Evolutionary conservation across 2,113 vertebrate genomes (phyloP).

Genomic region (Lagopus muta): DNA sequence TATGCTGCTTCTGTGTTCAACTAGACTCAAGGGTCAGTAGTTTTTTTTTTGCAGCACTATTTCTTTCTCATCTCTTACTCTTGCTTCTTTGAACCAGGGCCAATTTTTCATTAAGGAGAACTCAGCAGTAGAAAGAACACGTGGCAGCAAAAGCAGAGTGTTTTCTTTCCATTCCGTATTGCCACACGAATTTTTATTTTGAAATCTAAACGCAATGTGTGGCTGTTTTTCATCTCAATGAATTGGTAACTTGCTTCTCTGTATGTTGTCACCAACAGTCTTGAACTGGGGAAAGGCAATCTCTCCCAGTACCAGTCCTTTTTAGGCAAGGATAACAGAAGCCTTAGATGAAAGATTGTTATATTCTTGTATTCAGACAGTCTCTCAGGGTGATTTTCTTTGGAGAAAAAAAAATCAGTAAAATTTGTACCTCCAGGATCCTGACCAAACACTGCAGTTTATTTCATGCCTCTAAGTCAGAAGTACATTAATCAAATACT

Average conservation of each 20-base stretch:
- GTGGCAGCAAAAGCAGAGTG: background rate
- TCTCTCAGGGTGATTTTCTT: background rate
- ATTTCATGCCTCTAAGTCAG: background rate
- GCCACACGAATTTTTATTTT: slow-evolving; percentile 2
- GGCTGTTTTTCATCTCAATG: background rate
- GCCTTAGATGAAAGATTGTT: background rate
- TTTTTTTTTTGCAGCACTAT: slow-evolving; percentile 2
- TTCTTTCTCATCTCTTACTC: slow-evolving; percentile 1
- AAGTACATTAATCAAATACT: background rate
- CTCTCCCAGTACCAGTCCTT: background rate
- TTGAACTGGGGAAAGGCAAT: background rate
- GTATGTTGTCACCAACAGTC: slow-evolving; percentile 25
- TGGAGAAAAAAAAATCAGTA: background rate
- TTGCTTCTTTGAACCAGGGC: background rate
- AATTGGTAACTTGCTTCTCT: slow-evolving; percentile 27
- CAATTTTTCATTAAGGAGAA: slow-evolving; percentile 1
- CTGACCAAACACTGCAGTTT: background rate
- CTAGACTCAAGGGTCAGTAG: background rate
- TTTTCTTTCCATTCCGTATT: background rate
- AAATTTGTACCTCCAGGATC: background rate
- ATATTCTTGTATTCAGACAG: background rate
- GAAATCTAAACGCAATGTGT: background rate
- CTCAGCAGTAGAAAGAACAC: background rate
- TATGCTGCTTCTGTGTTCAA: background rate
- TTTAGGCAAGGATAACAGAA: background rate